A percentile compares a stretch with the other conserved stretches of the same genome.
Evolutionary conservation across 2,888 invertebrate species (phyloP).

Genomic region (Podabrus alpinus): DNA sequence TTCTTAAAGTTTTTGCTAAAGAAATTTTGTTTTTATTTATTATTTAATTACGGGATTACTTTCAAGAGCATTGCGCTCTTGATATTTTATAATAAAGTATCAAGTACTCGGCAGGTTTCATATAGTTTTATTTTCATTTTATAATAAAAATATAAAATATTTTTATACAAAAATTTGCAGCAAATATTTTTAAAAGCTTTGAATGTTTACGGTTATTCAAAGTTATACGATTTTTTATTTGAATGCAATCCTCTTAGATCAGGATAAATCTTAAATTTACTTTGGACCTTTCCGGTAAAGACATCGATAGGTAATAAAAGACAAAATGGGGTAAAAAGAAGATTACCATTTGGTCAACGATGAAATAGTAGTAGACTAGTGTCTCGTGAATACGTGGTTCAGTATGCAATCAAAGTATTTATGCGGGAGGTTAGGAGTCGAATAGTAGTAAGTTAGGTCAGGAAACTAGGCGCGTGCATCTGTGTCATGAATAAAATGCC

Average conservation of each 20-base stretch:
- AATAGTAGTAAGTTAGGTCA: conserved; percentile 36
- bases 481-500: conserved; percentile 38
- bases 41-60: not conserved
- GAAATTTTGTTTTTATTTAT: not conserved
- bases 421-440: conserved; percentile 25
- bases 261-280: conserved; percentile 1
- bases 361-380: conserved; percentile 10
- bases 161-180: not conserved
- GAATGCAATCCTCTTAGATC: not conserved
- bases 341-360: conserved; percentile 2
- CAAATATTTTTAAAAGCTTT: not conserved
- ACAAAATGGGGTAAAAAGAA: not conserved
- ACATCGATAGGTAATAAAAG: conserved; percentile 1
- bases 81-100: not conserved
- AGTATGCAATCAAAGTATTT: conserved; percentile 32
- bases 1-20: not conserved
- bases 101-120: not conserved
- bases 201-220: not conserved
- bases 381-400: conserved; percentile 7
- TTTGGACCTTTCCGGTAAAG: not conserved
- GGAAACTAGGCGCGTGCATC: conserved; percentile 36
- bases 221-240: not conserved
- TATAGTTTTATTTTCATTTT: not conserved
- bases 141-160: not conserved
- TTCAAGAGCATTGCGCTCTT: not conserved